Evolutionary conservation across 2,888 invertebrate genomes (phyloP), one percentile per base, ranked within the genome.

Genomic region (Orthosia gracilis): DNA sequence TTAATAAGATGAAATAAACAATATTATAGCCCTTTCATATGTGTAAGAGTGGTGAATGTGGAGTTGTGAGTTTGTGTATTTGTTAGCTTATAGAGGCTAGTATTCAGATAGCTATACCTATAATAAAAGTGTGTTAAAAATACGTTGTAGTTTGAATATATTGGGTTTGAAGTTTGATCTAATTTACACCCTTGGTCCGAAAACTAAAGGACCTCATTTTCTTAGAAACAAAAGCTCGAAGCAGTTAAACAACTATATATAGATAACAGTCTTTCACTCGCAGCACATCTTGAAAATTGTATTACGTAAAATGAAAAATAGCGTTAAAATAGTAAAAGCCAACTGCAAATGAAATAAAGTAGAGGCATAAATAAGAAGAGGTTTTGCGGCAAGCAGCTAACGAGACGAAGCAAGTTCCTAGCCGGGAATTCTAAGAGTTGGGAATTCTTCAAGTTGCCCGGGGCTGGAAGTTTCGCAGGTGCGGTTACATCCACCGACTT

Each of bases 331-430:
- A 86, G 83, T 78, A 80, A 79, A 78, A 82, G 77, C 80, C 80
- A 85, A 83, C 92, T 90, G 85, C 92, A 92, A 94, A 95, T 93
- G 92, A 93, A 94, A 93, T 94, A 94, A 94, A 95, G 94, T 95
- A 92, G 88, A 86, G 84, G 87, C 93, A 95, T 96, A 95, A 96
- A 96, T 95, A 95, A 93, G 91, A 91, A 79, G 91, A 92, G 95
- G 94, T 94, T 95, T 95, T 94, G 94, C 92, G 94, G 94, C 90
- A 87, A 90, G 89, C 89, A 86, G 92, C 94, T 95, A 96, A 96
- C 93, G 94, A 95, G 94, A 93, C 93, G 92, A 91, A 87, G 90
- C 90, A 92, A 94, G 91, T 93, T 94, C 85, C 89, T 88, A 89
- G 90, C 91, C 87, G 89, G 81, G 89, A 92, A 94, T 93, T 92